Base-by-base conservation (phyloP, 2,888 invertebrate genomes). In the Coenonympha arcania region DNA sequence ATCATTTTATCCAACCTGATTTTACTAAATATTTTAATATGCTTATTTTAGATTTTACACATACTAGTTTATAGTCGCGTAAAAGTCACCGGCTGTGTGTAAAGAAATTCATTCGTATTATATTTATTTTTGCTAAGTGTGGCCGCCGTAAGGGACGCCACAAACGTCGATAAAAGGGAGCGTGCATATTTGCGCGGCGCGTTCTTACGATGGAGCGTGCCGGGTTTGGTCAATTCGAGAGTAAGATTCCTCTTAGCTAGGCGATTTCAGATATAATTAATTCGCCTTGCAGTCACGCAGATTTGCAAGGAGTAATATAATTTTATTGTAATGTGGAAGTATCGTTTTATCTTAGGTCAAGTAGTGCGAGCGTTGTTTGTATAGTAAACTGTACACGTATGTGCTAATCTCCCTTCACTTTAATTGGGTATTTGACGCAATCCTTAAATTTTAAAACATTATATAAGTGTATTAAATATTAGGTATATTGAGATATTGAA, bases 331-430 rank as follows among this genome's bases (percentile, higher is more conserved):
- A 65, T 68, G 65, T 39, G 39, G 15, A 62, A 55, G n/a, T 61
- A 60, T 69, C 60, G 56, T 69, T 65, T 33, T 65, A 65, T 64
- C 61, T 71, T 71, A 71, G 66, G 61, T 67, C 70, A 73, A 68
- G 68, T 68, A 68, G 65, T 54, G 44, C 48, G 42, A 49, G 48
- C 40, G 16, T 56, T 55, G 26, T 44, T 39, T 41, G 42, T 36
- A 22, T 43, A 46, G 42, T 37, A 44, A 50, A 33, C 37, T 43
- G 31, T 47, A 44, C 49, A 50, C 48, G 9, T 48, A 18, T 26
- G 34, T 39, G 39, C 20, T 42, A 18, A 24, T 30, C 19, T 39
- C 36, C 13, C 19, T 33, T 22, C 9, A 41, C 39, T n/a, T 39
- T 33, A 6, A 43, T 43, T 43, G 43, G 43, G 43, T 33, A 31